Conservation (phyloP, 2,113 vertebrate genomes). For the Lagopus leucura region DNA sequence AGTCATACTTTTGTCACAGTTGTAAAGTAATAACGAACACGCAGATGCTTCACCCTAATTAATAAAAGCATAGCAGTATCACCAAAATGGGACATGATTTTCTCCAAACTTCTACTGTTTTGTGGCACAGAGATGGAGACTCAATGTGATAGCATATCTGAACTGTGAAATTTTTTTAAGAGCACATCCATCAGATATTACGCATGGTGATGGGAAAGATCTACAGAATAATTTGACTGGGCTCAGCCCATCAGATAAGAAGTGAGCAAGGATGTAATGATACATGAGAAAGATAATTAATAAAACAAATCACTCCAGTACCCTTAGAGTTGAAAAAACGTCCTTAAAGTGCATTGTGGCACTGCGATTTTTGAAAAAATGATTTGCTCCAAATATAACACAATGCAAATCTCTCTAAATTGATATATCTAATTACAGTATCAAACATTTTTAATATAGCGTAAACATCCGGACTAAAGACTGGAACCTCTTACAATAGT, state of each 20-base stretch:
- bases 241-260: not conserved
- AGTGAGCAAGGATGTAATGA: not conserved
- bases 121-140: not conserved
- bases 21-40: not conserved
- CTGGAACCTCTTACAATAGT: not conserved
- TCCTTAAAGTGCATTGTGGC: not conserved
- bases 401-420: not conserved
- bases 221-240: not conserved
- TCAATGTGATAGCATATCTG: not conserved
- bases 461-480: not conserved
- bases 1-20: not conserved
- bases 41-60: not conserved
- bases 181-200: not conserved
- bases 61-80: not conserved
- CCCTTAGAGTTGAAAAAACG: not conserved
- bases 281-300: not conserved
- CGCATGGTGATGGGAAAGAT: not conserved
- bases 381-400: not conserved
- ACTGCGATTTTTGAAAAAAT: accelerated
- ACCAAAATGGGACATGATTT: not conserved
- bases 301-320: not conserved
- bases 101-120: not conserved
- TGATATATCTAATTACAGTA: not conserved
- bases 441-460: not conserved
- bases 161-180: not conserved